Percentiles rank a stretch among this genome's conserved stretches.
These are phyloP conservation scores for Serripes groenlandicus DNA, from an alignment of 2,888 invertebrate species.

Conservation along the genomic window DNA sequence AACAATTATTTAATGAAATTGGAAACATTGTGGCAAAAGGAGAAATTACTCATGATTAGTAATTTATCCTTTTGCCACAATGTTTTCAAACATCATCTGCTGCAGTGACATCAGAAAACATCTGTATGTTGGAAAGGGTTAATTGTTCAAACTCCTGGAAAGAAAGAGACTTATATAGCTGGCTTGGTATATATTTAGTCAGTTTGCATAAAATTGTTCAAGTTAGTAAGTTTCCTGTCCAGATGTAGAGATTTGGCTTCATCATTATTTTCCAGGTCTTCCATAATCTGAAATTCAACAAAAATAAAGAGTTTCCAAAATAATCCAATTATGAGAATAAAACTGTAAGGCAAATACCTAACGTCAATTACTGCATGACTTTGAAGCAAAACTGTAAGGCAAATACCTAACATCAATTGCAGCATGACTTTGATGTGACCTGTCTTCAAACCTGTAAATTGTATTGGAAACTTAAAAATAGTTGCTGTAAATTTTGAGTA, in stretches of 20 bases:
- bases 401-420: no score
- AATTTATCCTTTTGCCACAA: neutral
- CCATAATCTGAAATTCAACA: slow-evolving; percentile 6
- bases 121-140: neutral
- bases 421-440: no score
- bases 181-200: slow-evolving; percentile 1
- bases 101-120: no score
- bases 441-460: no score
- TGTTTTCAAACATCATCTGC: no score
- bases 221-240: slow-evolving; percentile 11
- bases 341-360: neutral
- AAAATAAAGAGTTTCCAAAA: neutral
- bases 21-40: neutral
- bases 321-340: neutral
- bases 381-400: neutral
- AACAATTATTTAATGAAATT: neutral
- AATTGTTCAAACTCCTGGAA: neutral
- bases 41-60: neutral
- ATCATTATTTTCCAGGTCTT: slow-evolving; percentile 10
- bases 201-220: neutral
- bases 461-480: no score
- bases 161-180: no score
- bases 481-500: no score
- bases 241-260: slow-evolving; percentile 20
- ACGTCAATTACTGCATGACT: neutral